Percentiles rank a stretch among this genome's conserved stretches.
These are phyloP conservation scores for Tinamus major DNA, from an alignment of 2,797 vertebrate genomes.

Conservation along the genomic window DNA sequence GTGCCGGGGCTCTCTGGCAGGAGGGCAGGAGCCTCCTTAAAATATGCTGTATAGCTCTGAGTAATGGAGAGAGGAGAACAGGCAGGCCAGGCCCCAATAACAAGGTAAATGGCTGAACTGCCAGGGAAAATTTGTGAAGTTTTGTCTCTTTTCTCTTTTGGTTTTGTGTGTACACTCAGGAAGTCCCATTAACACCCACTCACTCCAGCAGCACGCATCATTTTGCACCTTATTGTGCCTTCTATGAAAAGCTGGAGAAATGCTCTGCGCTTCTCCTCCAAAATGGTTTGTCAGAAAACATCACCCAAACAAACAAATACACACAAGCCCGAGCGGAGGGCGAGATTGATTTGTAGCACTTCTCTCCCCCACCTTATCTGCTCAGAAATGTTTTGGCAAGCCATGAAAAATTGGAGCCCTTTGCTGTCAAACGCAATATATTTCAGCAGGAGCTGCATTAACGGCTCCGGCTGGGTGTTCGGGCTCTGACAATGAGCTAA, in stretches of 20 bases:
- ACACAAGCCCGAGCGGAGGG: neutral
- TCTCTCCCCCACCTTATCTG: conserved; percentile 30
- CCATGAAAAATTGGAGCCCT: conserved; percentile 36
- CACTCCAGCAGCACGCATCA: conserved; percentile 62
- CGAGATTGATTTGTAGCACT: conserved; percentile 50
- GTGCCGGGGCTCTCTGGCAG: neutral
- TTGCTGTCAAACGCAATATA: conserved; percentile 31
- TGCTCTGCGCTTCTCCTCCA: conserved; percentile 59
- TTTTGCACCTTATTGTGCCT: conserved; percentile 59
- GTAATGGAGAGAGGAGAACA: neutral
- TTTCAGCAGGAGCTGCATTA: neutral
- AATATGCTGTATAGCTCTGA: neutral
- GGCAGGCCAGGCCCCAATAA: neutral
- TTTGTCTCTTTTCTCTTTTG: conserved; percentile 21
- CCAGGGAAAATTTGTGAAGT: neutral
- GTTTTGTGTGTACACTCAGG: conserved; percentile 46
- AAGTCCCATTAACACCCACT: conserved; percentile 69
- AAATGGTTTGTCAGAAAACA: conserved; percentile 35
- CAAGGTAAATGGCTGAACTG: neutral
- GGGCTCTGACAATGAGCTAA: conserved; percentile 20
- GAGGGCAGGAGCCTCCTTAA: neutral
- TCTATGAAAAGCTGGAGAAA: conserved; percentile 64
- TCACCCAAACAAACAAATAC: conserved; percentile 34
- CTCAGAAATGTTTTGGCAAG: conserved; percentile 55
- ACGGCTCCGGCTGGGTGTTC: neutral